Conservation (phyloP, 2,113 vertebrate genomes). For the Amphiprion ocellaris region DNA sequence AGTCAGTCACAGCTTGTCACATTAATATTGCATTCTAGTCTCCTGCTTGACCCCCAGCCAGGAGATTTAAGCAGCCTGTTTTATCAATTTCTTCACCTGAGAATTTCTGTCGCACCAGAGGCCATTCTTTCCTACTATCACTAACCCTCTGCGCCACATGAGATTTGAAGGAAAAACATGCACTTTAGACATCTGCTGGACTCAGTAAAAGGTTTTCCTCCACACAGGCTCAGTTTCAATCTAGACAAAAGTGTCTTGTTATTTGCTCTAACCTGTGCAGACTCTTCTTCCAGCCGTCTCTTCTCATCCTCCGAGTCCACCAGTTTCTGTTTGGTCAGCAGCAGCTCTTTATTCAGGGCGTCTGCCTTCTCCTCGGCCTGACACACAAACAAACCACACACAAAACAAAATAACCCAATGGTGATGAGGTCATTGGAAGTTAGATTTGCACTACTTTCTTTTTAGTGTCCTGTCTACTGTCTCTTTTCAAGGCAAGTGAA, state of each 20-base stretch:
- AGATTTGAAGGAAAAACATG: neutral
- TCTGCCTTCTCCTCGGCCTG: slow-evolving; percentile 98
- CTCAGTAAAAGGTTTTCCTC: neutral
- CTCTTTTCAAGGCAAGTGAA: slow-evolving; percentile 28
- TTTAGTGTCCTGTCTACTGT: neutral
- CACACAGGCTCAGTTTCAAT: neutral
- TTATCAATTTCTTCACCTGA: neutral
- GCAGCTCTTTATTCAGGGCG: slow-evolving; percentile 96
- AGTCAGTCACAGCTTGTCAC: slow-evolving; percentile 9
- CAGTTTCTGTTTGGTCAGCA: slow-evolving; percentile 98
- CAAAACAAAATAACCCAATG: slow-evolving; percentile 26
- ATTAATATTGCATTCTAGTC: slow-evolving; percentile 9
- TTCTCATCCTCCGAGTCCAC: slow-evolving; percentile 98
- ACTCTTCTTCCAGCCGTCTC: slow-evolving; percentile 94
- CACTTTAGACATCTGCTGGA: neutral
- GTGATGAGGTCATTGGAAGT: slow-evolving; percentile 42
- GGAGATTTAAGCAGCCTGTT: slow-evolving; percentile 5
- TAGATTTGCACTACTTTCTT: slow-evolving; percentile 36
- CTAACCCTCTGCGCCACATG: neutral
- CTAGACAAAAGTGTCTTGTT: neutral
- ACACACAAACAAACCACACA: slow-evolving; percentile 51
- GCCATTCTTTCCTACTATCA: neutral
- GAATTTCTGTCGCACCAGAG: slow-evolving; percentile 7
- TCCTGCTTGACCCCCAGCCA: neutral
- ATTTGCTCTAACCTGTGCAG: slow-evolving; percentile 89